A percentile compares a stretch with the other conserved stretches of the same genome.
Evolutionary conservation across 2,113 vertebrate genomes (phyloP).

Genomic region (Salvelinus namaycush): DNA sequence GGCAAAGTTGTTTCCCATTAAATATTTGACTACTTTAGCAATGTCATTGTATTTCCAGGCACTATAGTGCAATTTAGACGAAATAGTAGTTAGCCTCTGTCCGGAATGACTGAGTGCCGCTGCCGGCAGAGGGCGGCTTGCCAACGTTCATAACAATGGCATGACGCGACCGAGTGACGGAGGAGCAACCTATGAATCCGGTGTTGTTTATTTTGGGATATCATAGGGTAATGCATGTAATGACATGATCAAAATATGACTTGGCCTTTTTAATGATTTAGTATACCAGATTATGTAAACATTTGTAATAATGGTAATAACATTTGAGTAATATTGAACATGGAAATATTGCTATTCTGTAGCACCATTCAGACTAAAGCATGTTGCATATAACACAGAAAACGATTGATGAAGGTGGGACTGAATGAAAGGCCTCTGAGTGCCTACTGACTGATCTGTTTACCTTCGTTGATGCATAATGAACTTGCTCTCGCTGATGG

Average conservation of each 20-base stretch:
- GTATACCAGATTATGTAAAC: too few relatives aligned
- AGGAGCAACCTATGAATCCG: not conserved
- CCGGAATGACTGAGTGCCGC: slow-evolving; percentile 11
- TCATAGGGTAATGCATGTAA: not conserved
- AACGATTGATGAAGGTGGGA: not conserved
- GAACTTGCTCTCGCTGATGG: slow-evolving; percentile 33
- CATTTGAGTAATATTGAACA: too few relatives aligned
- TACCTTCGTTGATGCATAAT: slow-evolving; percentile 35
- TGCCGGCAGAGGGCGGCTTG: too few relatives aligned
- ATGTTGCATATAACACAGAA: not conserved
- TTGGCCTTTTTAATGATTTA: too few relatives aligned
- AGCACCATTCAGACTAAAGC: not conserved
- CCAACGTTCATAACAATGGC: too few relatives aligned
- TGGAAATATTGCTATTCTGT: not conserved
- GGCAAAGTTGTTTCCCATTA: too few relatives aligned
- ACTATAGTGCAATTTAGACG: too few relatives aligned
- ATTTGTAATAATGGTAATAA: too few relatives aligned
- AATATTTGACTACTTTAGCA: too few relatives aligned
- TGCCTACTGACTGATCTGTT: slow-evolving; percentile 31
- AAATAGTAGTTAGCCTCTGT: too few relatives aligned
- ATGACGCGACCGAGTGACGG: too few relatives aligned
- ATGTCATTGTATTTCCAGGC: too few relatives aligned
- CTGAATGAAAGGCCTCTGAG: not conserved
- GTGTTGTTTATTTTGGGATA: slow-evolving; percentile 39
- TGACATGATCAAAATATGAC: not conserved